Evolutionary conservation across 1,140 invertebrate genomes (phyloP), one percentile per base, ranked within the genome.

Genomic region (Neodiprion fabricii): DNA sequence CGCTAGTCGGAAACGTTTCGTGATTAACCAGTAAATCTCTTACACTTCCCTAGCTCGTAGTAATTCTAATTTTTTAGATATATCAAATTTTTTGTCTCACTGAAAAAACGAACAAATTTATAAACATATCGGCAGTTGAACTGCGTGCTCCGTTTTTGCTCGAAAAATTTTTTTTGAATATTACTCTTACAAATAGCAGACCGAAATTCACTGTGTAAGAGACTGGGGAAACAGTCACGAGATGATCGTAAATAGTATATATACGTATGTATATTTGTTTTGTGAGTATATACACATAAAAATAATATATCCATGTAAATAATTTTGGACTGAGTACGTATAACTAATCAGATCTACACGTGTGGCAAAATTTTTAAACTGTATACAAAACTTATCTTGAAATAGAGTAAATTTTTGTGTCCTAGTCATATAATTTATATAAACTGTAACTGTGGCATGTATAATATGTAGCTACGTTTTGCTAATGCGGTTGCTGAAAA

Each of bases 1-100:
- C 84, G 80, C 86, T 87, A 87, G 85, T 87, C 86, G 80, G 82
- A 81, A 76, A 82, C 81, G 81, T 82, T 79, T 50, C 70, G 70
- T 71, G 48, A 71, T 71, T 49, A 49, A 71, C 23, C 14, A 21
- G 11, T 5, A 17, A 14, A 61, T 14, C n/a, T 61, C 53, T 40
- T 40, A 40, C 28, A 14, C 53, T 40, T 40, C 28, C 1, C 28
- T 40, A 66, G 14, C 61, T 66, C 61, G 61, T 69, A 21, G 4
- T 12, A 69, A 69, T 47, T 47, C 11, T 17, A 12, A 17, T 14
- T 61, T 17, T 17, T 61, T 17, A 14, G 5, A 17, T 8, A 9
- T 40, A 40, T 40, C 28, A 40, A 40, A 40, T 40, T 40, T 40
- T 40, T 40, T 40, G 28, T 40, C 28, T 40, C n/a, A 14, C n/a